Conservation (phyloP, 2,113 vertebrate species). For the Myotis brandtii region DNA sequence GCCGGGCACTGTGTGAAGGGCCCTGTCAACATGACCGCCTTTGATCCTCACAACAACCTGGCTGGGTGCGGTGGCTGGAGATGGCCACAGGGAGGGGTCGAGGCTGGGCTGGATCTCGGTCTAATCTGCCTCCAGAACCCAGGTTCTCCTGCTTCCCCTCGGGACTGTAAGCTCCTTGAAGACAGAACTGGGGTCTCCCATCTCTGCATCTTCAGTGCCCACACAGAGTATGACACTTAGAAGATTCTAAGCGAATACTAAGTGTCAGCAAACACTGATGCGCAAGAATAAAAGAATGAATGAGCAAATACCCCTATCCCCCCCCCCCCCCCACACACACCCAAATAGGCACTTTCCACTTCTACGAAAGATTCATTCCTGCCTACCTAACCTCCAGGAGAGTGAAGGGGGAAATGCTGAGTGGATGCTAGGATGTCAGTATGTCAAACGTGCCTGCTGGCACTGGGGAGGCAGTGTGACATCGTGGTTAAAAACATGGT, state of each 20-base stretch:
- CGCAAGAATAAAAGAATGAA: not conserved
- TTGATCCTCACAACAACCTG: not conserved
- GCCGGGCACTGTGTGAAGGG: not conserved
- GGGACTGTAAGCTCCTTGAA: not conserved
- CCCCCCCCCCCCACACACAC: too few relatives aligned
- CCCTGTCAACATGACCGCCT: not conserved
- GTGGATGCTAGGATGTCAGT: not conserved
- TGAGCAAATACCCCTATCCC: too few relatives aligned
- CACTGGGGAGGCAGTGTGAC: not conserved
- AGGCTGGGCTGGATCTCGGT: not conserved
- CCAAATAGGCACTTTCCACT: not conserved
- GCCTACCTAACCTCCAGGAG: not conserved
- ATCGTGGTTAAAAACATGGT: not conserved
- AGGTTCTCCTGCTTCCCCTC: not conserved
- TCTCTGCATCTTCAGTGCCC: too few relatives aligned
- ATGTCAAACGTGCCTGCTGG: not conserved
- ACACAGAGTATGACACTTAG: not conserved
- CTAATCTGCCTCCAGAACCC: not conserved
- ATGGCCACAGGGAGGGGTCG: too few relatives aligned
- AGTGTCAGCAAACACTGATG: not conserved
- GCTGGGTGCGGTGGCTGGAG: not conserved
- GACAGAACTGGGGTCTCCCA: not conserved
- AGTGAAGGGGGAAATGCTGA: not conserved
- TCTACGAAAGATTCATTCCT: not conserved
- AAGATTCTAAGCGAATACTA: not conserved